A percentile compares a stretch with the other conserved stretches of the same genome.
Evolutionary conservation across 2,888 invertebrate genomes (phyloP).

Genomic region (Atrina japonica): DNA sequence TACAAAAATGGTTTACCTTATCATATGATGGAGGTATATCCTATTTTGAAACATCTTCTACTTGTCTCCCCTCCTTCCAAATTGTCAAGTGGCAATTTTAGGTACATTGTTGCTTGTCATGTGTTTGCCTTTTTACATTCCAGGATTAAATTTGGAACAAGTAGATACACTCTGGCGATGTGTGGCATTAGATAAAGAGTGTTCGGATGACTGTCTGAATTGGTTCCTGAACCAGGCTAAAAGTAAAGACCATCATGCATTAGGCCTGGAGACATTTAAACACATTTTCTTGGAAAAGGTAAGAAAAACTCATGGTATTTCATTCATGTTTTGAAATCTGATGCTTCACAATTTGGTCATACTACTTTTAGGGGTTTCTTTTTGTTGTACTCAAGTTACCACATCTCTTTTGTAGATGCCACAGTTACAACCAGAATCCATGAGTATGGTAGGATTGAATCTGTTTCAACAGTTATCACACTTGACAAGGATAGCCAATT

Average conservation of each 20-base stretch:
- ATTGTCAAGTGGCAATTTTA: no score
- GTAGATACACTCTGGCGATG: conserved; percentile 96
- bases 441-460: conserved; percentile 94
- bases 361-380: no score
- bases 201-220: conserved; percentile 94
- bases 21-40: no score
- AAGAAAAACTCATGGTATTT: background rate
- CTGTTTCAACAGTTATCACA: conserved; percentile 93
- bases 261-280: conserved; percentile 92
- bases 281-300: conserved; percentile 92
- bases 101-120: no score
- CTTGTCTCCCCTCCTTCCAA: no score
- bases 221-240: conserved; percentile 96
- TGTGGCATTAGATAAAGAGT: conserved; percentile 91
- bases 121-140: no score
- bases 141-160: conserved; percentile 86
- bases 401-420: conserved; percentile 84
- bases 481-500: conserved; percentile 88
- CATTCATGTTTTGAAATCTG: no score
- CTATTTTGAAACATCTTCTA: no score
- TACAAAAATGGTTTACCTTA: no score
- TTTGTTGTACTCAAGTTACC: background rate
- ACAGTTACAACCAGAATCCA: conserved; percentile 91
- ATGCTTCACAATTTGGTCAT: no score
- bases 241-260: conserved; percentile 92